Base-by-base conservation (phyloP, 1,140 invertebrate species). In the Calosoma granatense region DNA sequence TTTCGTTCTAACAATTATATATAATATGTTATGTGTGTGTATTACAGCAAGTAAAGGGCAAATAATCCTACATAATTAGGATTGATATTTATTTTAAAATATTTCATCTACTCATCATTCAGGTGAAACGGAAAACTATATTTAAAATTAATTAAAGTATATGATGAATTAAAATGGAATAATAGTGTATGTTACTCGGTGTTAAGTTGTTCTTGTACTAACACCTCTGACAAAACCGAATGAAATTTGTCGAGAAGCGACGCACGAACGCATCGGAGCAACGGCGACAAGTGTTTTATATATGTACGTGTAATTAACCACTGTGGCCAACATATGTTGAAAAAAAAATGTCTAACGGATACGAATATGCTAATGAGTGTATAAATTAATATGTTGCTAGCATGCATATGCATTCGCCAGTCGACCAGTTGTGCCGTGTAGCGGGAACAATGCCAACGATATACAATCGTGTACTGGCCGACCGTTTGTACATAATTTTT, bases 371-470 rank as follows among this genome's bases (percentile, higher is more conserved):
- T 68, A 70, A 70, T 70, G 64, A 68, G 62, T 64, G 68, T 68
- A 68, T 70, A 70, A 70, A 70, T 70, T 70, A 70, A 70, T 70
- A 68, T 66, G 68, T 70, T 68, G 66, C 62, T 68, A 60, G 68
- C 68, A 70, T 70, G 66, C 66, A 70, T 70, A 70, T 70, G 68
- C 65, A 70, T 70, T 67, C 56, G 56, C 51, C 57, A 65, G 53
- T 55, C 23, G 62, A 43, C 65, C 65, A 64, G 36, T 54, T 20
- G 41, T 58, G n/a, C 59, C 30, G 51, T 65, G 54, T 17, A 22
- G 41, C 11, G 53, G 30, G 57, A 67, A 70, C 68, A 70, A 70
- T 70, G 60, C 55, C 22, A 9, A 12, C 30, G 19, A 55, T 36
- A 51, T 56, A 19, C 55, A 62, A 51, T 52, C 60, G 55, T 57